Base-by-base conservation (phyloP, 64 coral and sea anemone species). In the Catalaphyllia jardinei region DNA sequence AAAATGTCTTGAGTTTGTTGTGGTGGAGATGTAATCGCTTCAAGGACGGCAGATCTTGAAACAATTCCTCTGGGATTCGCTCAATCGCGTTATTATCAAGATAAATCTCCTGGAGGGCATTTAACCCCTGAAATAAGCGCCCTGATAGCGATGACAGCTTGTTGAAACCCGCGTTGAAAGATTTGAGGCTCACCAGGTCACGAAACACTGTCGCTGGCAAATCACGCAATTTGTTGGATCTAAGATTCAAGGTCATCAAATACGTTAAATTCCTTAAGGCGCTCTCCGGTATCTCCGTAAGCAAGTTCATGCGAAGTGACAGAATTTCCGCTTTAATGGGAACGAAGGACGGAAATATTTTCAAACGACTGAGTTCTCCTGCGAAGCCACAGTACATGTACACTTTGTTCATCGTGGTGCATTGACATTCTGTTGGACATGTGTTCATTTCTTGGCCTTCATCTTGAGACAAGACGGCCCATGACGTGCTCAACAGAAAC, bases 81-180 rank as follows among this genome's bases (percentile, higher is more conserved):
- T 73, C 77, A 17, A 97, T 49, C 33, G 30, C 75, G 87, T 97
- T 97, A 73, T 75, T 77, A 27, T 93, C 83, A 25, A 97, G 88
- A 87, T 87, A 93, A 31, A 97, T 29, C 80, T 93, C 87, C 52
- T 82, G 79, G 31, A 97, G 76, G 31, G 83, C 76, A 2, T 46
- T 60, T 67, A 97, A 88, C 11, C 92, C 77, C 54, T 91, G 71
- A 73, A 97, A 97, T 25, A 92, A 29, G 52, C 76, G 78, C 38
- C 80, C 55, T 2, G 91, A 92, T 52, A 97, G 86, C 35, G 79
- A 50, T 74, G 95, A 97, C 67, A 97, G 76, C 67, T 75, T 86
- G 67, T 97, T 97, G 24, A 60, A 82, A 64, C 91, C 94, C 60
- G 86, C 79, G 73, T 96, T 96, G 42, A 96, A 73, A 79, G 91